Conservation (phyloP, 2,113 vertebrate genomes). For the Zapornia atra region DNA sequence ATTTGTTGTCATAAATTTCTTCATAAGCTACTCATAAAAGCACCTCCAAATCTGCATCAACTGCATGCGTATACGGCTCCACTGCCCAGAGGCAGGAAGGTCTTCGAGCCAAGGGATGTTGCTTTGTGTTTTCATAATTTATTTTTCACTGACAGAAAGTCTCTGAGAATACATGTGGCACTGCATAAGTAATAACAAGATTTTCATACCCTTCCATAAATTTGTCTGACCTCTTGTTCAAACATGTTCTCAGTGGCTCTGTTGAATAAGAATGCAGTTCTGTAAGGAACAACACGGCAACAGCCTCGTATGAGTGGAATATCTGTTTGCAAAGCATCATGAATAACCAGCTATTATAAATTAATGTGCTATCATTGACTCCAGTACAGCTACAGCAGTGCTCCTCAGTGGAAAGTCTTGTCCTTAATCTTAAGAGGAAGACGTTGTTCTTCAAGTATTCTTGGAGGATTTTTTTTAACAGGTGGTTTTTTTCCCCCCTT, state of each 20-base stretch:
- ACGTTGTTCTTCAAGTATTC: not conserved
- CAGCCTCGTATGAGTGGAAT: not conserved
- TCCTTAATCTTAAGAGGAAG: not conserved
- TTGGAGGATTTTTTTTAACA: not conserved
- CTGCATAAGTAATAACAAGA: conserved; percentile 33
- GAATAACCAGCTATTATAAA: not conserved
- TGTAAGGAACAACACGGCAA: not conserved
- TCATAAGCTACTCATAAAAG: not conserved
- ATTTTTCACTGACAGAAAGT: not conserved
- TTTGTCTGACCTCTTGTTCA: conserved; percentile 41
- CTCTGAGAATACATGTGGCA: not conserved
- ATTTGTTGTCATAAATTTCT: not conserved
- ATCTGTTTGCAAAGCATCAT: not conserved
- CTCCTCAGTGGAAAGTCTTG: not conserved
- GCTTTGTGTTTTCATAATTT: conserved; percentile 30
- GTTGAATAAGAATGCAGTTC: conserved; percentile 7
- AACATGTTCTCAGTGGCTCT: conserved; percentile 3
- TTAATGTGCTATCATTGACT: not conserved
- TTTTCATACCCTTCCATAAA: conserved; percentile 24
- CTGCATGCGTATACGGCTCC: not conserved
- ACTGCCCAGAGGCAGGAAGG: not conserved
- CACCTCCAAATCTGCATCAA: not conserved
- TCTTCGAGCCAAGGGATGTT: not conserved
- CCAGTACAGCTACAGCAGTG: not conserved
- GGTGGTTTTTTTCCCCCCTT: not conserved